phyloP scores from a whole-genome alignment of 2,888 invertebrate genomes.

The Salpingus planirostris region DNA sequence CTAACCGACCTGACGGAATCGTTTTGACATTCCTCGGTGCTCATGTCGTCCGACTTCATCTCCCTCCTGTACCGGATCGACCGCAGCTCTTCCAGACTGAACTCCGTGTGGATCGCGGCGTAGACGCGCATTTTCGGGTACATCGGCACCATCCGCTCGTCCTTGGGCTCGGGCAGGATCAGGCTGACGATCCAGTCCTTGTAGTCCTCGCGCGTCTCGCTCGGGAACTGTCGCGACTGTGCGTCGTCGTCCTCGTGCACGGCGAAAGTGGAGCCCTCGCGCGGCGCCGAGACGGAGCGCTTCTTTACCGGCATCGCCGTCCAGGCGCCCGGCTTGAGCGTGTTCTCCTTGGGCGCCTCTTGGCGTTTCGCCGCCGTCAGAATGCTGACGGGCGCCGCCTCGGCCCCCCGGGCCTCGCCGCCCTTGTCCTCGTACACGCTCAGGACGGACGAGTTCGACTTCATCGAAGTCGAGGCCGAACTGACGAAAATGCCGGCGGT shows the following conservation, averaged over 20 bases:
- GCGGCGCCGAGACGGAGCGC: conserved; percentile 24
- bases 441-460: conserved; percentile 34
- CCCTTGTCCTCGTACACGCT: conserved; percentile 36
- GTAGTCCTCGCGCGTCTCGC: conserved; percentile 44
- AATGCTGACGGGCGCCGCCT: conserved; percentile 43
- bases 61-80: conserved; percentile 54
- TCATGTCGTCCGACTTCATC: no score
- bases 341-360: conserved; percentile 57
- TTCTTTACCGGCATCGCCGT: conserved; percentile 42
- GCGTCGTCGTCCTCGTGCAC: conserved; percentile 57
- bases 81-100: conserved; percentile 69
- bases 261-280: conserved; percentile 22
- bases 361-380: conserved; percentile 49
- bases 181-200: conserved; percentile 47
- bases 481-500: conserved; percentile 4
- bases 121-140: conserved; percentile 62
- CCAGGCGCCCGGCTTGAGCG: conserved; percentile 63
- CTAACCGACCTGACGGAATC: no score
- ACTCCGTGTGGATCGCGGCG: conserved; percentile 52
- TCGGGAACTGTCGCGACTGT: conserved; percentile 23
- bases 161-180: conserved; percentile 53
- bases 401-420: conserved; percentile 32
- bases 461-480: conserved; percentile 23
- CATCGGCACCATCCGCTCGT: conserved; percentile 54
- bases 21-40: no score